Evolutionary conservation across 2,888 invertebrate species (phyloP), one percentile per base, ranked within the genome.

Genomic region (Drosophila flavopinicola): DNA sequence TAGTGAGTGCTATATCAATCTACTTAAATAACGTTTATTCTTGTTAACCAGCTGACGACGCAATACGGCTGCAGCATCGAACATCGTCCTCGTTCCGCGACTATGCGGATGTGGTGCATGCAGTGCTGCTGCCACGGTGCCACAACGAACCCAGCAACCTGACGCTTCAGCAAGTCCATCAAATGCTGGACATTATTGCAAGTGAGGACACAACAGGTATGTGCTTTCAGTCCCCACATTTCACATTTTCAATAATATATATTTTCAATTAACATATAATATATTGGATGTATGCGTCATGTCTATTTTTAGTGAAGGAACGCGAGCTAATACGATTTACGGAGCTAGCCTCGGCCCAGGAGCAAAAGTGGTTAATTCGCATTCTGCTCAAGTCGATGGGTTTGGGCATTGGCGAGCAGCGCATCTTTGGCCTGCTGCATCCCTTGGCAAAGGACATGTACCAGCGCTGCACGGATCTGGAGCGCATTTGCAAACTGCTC

Each of bases 341-440:
- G 25, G 93, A 93, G 66, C 93, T 93, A 68, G 92, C 95, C 75
- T 94, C 94, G 6, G 94, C 96, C 0, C 88, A 93, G 10, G 96
- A 98, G 89, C 93, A 96, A 70, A 97, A 97, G 92, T 99, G 98
- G 98, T 92, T 98, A 15, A 94, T 98, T 5, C 92, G 98, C 51
- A 94, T 98, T 49, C 93, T 99, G 42, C 91, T 99, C 10, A 98
- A 98, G 91, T 95, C 96, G 57, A 92, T 98, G 89, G 95, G 94
- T 87, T 90, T 98, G 2, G 94, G 96, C 0, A 91, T 98, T 65
- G 94, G 95, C 6, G 93, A 93, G 54, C 93, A 94, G 53, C 93
- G 93, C 17, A 94, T 97, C 39, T 92, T 99, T 32, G 91, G 91
- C 48, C 92, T 94, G 9, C 95, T 95, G 87, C 97, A 98, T 91